Evolutionary conservation across 2,797 vertebrate species (phyloP), one percentile per base, ranked within the genome.

Genomic region (Argentina silus): DNA sequence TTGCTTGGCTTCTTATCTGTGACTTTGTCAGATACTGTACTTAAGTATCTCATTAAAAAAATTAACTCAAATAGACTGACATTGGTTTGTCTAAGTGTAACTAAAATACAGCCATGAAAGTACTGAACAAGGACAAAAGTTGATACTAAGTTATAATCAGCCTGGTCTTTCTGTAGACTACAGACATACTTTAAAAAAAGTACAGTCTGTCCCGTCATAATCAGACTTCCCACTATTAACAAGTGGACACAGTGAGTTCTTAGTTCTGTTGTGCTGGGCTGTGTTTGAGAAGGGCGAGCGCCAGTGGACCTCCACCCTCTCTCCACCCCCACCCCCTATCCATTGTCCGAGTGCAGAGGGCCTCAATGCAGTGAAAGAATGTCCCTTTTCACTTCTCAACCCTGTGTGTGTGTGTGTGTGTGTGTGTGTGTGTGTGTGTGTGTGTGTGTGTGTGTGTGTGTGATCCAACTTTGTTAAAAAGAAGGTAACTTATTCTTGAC

Each of bases 341-440:
- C 67, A 78, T 82, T 80, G 75, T 83, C 79, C 27, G 51, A 59
- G 70, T 50, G 59, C 61, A 62, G 71, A 66, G 45, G 70, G 74
- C 74, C 74, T 74, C 70, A 63, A 53, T 69, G 66, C 61, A 67
- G 53, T 51, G 19, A 73, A 78, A 84, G 81, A 85, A 83, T 82
- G 75, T 67, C 67, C 55, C 78, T 79, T 80, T 81, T 85, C 79
- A 81, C 27, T 69, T 63, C 59, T 71, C 51, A 59, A 55, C 48
- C 21, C 23, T 47, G 36, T 43, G 59, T 15, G 53, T 44, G 3
- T 10, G 64, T 14, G 44, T 43, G 14, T 23, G 47, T 36, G 27
- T 21, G 19, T 55, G 45, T 17, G 47, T 65, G 48, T 59, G 65
- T 9, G 50, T 12, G 6, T 50, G 48, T 50, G 14, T 14, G 14